These are phyloP conservation scores for Diarsia rubi DNA, from an alignment of 2,888 invertebrate genomes.

Conservation along the genomic window DNA sequence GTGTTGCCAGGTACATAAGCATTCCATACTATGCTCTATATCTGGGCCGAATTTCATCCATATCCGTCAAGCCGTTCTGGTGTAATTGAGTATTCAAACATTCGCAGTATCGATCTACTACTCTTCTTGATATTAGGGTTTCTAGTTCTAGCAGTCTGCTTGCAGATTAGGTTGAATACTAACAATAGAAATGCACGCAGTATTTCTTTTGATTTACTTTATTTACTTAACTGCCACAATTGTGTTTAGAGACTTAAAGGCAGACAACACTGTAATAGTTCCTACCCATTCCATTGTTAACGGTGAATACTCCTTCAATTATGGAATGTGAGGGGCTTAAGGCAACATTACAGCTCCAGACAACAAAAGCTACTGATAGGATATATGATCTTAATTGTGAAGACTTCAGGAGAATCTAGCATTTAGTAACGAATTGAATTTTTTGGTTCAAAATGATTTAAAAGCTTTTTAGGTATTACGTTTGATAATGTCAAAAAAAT, in stretches of 20 bases:
- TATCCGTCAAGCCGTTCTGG: too few species aligned
- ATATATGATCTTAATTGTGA: conserved; percentile 11
- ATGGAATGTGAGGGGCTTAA: not conserved
- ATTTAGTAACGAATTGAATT: conserved; percentile 21
- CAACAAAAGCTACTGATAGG: conserved; percentile 6
- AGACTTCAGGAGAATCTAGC: not conserved
- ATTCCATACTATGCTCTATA: too few species aligned
- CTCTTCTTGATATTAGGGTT: too few species aligned
- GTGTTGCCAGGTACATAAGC: conserved; percentile 71
- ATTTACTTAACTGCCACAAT: not conserved
- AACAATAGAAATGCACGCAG: too few species aligned
- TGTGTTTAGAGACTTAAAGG: not conserved
- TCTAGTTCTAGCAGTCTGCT: too few species aligned
- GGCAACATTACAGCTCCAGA: not conserved
- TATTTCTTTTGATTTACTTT: too few species aligned
- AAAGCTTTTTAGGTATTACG: not conserved
- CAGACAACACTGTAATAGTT: not conserved
- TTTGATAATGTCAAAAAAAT: not conserved
- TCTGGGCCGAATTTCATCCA: too few species aligned
- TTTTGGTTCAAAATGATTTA: not conserved
- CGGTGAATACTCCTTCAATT: not conserved
- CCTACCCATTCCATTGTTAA: not conserved
- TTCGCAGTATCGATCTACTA: too few species aligned
- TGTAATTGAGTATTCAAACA: too few species aligned
- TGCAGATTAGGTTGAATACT: too few species aligned